Percentiles rank a stretch among this genome's conserved stretches.
These are phyloP conservation scores for Esox lucius DNA, from an alignment of 2,797 vertebrate genomes.

Conservation along the genomic window DNA sequence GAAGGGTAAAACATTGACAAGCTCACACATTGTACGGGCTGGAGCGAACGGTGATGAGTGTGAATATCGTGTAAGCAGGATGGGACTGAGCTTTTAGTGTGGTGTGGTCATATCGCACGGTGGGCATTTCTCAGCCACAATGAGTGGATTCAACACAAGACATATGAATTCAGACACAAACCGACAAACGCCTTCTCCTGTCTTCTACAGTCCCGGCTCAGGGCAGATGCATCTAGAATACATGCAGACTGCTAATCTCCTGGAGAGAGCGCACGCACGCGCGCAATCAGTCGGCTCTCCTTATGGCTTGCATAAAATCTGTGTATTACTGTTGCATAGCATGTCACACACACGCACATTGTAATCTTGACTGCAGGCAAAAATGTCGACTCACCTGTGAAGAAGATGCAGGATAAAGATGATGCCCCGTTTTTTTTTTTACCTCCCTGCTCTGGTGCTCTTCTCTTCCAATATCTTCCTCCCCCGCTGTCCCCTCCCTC, in stretches of 20 bases:
- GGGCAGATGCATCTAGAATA: neutral
- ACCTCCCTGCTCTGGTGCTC: neutral
- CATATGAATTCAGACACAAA: neutral
- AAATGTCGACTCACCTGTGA: constrained; percentile 63
- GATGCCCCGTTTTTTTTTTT: constrained; percentile 3
- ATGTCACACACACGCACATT: neutral
- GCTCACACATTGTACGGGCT: too few species aligned
- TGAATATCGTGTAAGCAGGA: too few species aligned
- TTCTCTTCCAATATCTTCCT: neutral
- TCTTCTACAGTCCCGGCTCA: neutral
- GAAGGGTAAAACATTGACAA: too few species aligned
- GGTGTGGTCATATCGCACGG: too few species aligned
- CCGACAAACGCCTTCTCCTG: neutral
- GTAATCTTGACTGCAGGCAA: constrained; percentile 5
- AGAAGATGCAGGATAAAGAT: constrained; percentile 39
- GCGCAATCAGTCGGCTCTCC: neutral
- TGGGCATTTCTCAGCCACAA: too few species aligned
- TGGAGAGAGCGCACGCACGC: neutral
- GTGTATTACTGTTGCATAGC: too few species aligned
- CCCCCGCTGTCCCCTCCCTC: neutral
- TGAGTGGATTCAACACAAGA: too few species aligned
- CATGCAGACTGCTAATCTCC: neutral
- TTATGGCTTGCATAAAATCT: too few species aligned
- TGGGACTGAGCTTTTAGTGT: too few species aligned
- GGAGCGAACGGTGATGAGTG: too few species aligned